Evolutionary conservation across 2,113 vertebrate genomes (phyloP), one percentile per base, ranked within the genome.

Genomic region (Maylandia zebra): DNA sequence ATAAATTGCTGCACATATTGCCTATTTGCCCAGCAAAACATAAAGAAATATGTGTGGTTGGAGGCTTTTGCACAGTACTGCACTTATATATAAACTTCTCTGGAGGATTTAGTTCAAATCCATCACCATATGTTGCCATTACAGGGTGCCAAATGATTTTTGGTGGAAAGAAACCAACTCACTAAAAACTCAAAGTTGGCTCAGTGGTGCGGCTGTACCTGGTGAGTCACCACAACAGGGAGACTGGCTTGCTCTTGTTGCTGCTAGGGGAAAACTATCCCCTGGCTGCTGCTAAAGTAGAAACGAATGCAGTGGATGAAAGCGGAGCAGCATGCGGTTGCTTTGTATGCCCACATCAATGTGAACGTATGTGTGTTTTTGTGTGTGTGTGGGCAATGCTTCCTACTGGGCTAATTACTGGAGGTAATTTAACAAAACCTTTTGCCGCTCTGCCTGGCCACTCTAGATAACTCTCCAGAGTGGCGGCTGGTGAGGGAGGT

Each of bases 381-480:
- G 90, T 66, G 56, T 56, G 86, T 69, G 85, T 61, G 87, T 22
- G 90, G 17, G 92, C 82, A n/a, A 38, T 87, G n/a, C 50, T 76
- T 41, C 85, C 50, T 90, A 85, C 91, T 83, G 89, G 66, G 88
- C 91, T 94, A 94, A 95, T 96, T 96, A 94, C 90, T 85, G 50
- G 57, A 90, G 90, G 88, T 94, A 91, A 95, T 94, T 95, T 89
- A 93, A 93, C 64, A 59, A 85, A 93, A 93, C 89, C 91, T 91
- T 87, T 91, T 3, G 86, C 85, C 22, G 90, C 92, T 91, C 74
- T 84, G 94, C 91, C 93, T 95, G 94, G 93, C 82, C 90, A 13
- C 90, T 91, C 88, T 57, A 93, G 95, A 96, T 96, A 94, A 95
- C 71, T 93, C 92, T 86, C 92, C 32, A 2, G 88, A 61, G 90